Evolutionary conservation across 2,888 invertebrate genomes (phyloP).

Genomic region (Cylindroiulus punctatus): DNA sequence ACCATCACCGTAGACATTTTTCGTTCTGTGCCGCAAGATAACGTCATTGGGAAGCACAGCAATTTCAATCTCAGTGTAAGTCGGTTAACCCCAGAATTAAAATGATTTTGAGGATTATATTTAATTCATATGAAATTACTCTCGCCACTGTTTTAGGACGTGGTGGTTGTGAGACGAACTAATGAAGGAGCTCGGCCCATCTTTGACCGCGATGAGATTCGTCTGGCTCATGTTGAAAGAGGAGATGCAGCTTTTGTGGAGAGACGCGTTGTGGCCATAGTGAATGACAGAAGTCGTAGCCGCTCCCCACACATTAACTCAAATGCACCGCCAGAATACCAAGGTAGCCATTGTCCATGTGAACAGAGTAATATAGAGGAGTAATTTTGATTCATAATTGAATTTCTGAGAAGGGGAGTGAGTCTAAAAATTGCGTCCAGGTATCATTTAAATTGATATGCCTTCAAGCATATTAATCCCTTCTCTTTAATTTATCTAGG

Average conservation of each 20-base stretch:
- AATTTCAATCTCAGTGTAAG: slow-evolving; percentile 55
- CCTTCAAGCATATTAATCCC: no score
- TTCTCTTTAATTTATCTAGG: slow-evolving; percentile 47
- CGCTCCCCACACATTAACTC: slow-evolving; percentile 37
- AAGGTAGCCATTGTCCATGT: not conserved
- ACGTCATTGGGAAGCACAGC: not conserved
- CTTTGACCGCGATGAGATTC: slow-evolving; percentile 61
- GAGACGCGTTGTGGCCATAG: slow-evolving; percentile 59
- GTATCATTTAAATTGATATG: not conserved
- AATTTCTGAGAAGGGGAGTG: not conserved
- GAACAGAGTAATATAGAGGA: no score
- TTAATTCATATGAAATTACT: not conserved
- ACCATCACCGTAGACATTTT: slow-evolving; percentile 56
- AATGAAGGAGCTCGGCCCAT: slow-evolving; percentile 60
- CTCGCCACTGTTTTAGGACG: slow-evolving; percentile 56
- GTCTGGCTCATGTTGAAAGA: slow-evolving; percentile 57
- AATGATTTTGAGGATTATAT: not conserved
- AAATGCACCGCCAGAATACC: not conserved
- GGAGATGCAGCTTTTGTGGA: slow-evolving; percentile 58
- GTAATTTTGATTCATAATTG: not conserved
- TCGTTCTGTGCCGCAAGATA: slow-evolving; percentile 52
- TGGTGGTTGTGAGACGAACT: slow-evolving; percentile 59
- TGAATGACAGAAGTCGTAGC: slow-evolving; percentile 54
- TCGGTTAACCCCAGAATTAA: not conserved
- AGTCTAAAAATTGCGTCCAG: not conserved